Conservation (phyloP, 1,140 invertebrate genomes). For the Adoxophyes honmai region DNA sequence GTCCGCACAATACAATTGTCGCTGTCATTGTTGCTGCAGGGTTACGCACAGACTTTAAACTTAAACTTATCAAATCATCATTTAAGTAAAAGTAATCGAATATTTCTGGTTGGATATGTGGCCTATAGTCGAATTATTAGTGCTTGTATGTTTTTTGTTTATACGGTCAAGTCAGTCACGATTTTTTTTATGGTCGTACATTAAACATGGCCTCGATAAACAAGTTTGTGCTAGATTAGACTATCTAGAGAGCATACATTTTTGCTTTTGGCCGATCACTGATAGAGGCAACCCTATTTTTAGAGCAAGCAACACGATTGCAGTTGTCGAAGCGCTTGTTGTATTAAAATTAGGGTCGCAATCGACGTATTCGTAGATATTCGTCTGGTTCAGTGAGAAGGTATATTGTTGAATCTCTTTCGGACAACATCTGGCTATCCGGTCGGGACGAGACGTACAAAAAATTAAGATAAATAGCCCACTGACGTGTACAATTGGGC, state of each 20-base stretch:
- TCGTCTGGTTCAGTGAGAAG: conserved; percentile 17
- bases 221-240: neutral
- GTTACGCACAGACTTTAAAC: neutral
- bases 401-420: conserved; percentile 34
- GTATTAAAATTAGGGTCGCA: neutral
- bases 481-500: conserved; percentile 12
- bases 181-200: neutral
- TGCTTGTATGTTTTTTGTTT: no score
- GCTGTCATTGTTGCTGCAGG: conserved; percentile 10
- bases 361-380: neutral
- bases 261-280: neutral
- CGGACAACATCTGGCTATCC: conserved; percentile 45
- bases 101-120: no score
- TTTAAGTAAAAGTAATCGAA: no score
- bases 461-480: conserved; percentile 34
- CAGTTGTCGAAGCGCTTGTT: neutral
- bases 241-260: neutral
- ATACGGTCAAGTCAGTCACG: conserved; percentile 9
- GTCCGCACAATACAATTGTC: conserved; percentile 21
- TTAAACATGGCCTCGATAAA: neutral
- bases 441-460: conserved; percentile 21
- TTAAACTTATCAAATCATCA: no score
- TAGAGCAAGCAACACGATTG: neutral
- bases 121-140: no score
- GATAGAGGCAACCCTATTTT: neutral